A percentile compares a stretch with the other conserved stretches of the same genome.
phyloP scores from a whole-genome alignment of 2,797 vertebrate genomes.

The Spinus pinus region DNA sequence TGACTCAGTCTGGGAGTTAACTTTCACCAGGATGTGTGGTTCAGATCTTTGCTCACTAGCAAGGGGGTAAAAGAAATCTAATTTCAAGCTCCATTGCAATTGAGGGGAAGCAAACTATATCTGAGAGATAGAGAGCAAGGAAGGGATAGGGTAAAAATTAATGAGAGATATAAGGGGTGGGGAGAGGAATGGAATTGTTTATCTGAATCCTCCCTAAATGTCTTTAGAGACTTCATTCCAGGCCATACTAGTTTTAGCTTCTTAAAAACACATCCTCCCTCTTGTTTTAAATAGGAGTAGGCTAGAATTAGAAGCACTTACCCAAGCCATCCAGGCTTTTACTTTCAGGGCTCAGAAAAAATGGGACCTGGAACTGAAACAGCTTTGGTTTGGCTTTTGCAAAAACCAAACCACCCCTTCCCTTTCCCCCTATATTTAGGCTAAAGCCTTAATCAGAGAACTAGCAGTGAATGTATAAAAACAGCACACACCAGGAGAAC shows the following conservation, averaged over 20 bases:
- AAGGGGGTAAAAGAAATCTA: neutral
- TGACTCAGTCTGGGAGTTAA: neutral
- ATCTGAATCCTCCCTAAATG: neutral
- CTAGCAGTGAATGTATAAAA: neutral
- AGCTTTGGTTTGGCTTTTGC: slow-evolving; percentile 12
- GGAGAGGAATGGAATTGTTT: neutral
- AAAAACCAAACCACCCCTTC: neutral
- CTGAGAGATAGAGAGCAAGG: neutral
- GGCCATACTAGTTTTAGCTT: neutral
- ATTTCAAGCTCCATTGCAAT: neutral
- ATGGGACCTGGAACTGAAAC: neutral
- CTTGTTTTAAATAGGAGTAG: slow-evolving; percentile 20
- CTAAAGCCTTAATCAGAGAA: neutral
- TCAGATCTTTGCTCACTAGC: neutral
- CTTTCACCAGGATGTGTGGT: neutral
- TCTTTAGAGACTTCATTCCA: neutral
- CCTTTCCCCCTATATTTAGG: neutral
- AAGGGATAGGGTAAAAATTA: slow-evolving; percentile 2
- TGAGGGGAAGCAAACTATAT: neutral
- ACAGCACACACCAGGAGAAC: neutral
- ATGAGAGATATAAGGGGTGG: neutral
- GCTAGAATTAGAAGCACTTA: slow-evolving; percentile 44
- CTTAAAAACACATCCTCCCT: slow-evolving; percentile 33
- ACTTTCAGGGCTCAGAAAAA: slow-evolving; percentile 2
- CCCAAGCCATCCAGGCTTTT: slow-evolving; percentile 1